phyloP scores from a whole-genome alignment of 2,888 invertebrate genomes.

The Noctua janthe region DNA sequence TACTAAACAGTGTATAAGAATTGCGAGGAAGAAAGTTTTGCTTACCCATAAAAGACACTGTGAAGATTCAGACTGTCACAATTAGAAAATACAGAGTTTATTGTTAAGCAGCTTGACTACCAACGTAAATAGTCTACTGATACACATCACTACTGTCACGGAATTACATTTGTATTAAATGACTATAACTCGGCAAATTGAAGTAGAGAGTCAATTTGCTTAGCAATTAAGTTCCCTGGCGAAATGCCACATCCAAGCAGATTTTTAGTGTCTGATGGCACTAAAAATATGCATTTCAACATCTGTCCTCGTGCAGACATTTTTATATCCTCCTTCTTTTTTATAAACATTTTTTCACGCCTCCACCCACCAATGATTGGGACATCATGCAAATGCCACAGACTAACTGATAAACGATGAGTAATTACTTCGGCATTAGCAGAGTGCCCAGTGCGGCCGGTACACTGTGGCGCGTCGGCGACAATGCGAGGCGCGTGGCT shows the following conservation, averaged over 20 bases:
- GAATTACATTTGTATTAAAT: background rate
- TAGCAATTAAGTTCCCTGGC: background rate
- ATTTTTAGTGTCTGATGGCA: too few relatives aligned
- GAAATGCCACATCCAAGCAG: background rate
- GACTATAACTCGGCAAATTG: background rate
- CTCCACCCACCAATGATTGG: conserved; percentile 40
- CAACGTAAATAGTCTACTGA: background rate
- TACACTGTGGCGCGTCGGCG: conserved; percentile 40
- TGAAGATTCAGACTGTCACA: background rate
- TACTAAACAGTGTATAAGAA: background rate
- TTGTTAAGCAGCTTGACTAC: background rate
- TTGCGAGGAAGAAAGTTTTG: background rate
- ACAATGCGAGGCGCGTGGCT: conserved; percentile 60
- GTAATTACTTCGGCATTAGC: conserved; percentile 64
- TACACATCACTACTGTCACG: background rate
- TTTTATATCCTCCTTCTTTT: background rate
- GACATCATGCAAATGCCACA: conserved; percentile 43
- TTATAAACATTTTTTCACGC: background rate
- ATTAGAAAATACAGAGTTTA: background rate
- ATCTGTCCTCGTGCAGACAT: background rate
- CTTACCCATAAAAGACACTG: too few relatives aligned
- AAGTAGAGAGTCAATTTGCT: background rate
- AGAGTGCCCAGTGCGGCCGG: conserved; percentile 22
- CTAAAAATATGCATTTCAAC: background rate
- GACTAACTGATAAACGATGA: conserved; percentile 62